phyloP scores from a whole-genome alignment of 1,140 invertebrate genomes.

The Hydropsyche tenuis region DNA sequence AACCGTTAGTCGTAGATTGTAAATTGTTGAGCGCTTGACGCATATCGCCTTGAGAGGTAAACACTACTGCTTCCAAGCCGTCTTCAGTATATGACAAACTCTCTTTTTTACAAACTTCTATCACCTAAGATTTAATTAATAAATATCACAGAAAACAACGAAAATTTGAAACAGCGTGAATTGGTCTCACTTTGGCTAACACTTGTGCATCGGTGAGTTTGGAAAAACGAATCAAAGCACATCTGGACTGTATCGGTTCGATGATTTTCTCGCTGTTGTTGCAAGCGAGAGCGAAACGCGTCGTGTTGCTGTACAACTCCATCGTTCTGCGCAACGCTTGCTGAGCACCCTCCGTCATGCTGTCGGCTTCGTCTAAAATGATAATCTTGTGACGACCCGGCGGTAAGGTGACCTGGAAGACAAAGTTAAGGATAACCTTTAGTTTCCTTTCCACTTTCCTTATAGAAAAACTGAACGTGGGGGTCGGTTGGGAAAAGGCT shows the following conservation, averaged over 20 bases:
- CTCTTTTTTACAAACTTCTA: conserved; percentile 65
- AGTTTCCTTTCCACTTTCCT: neutral
- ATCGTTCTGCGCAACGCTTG: conserved; percentile 97
- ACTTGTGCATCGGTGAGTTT: conserved; percentile 90
- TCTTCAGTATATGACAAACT: conserved; percentile 87
- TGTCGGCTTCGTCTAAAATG: conserved; percentile 98
- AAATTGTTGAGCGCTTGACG: conserved; percentile 97
- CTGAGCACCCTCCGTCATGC: conserved; percentile 98
- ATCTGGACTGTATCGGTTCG: conserved; percentile 98
- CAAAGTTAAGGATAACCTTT: neutral
- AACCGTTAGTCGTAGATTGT: conserved; percentile 96
- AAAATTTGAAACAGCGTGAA: too few relatives aligned
- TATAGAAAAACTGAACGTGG: too few relatives aligned
- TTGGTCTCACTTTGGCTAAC: conserved; percentile 67
- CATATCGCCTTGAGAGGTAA: conserved; percentile 99
- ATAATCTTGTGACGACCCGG: conserved; percentile 95
- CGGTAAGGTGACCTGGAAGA: conserved; percentile 81
- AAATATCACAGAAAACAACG: too few relatives aligned
- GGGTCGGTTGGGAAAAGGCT: too few relatives aligned
- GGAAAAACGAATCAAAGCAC: conserved; percentile 95
- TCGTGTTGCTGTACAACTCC: conserved; percentile 98
- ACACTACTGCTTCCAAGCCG: conserved; percentile 95
- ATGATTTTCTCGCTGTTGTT: conserved; percentile 99
- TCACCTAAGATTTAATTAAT: conserved; percentile 55
- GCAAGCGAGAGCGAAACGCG: conserved; percentile 96